Evolutionary conservation across 1,140 invertebrate genomes (phyloP), one percentile per base, ranked within the genome.

Genomic region (Telenomus remus): DNA sequence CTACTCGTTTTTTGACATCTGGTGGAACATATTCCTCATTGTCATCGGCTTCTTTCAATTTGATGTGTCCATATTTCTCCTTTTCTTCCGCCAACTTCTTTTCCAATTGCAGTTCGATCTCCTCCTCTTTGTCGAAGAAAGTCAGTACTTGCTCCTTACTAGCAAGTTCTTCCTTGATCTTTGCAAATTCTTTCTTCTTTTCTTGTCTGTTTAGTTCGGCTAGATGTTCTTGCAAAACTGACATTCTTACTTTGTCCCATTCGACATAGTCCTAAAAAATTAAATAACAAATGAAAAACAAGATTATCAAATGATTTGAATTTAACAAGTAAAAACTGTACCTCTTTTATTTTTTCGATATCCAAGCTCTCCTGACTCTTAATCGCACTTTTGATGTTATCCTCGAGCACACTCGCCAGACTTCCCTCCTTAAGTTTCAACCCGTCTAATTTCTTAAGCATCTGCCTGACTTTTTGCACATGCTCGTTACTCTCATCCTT

Each of bases 111-210:
- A 95, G 83, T 81, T 95, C 93, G 59, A 95, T 91, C 78, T 92
- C 80, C 47, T 94, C 91, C 81, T 94, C 90, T 79, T 93, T 92
- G 49, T 95, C 93, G 86, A 95, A 95, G 89, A 93, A 95, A 88
- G 93, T 95, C 33, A 95, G 85, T 59, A 91, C 89, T 77, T 91
- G 89, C 80, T 94, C 93, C 79, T 89, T 89, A n/a, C 87, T 75
- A 43, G 88, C 48, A 35, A 95, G 80, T 4, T 90, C 83, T 48
- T 89, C 85, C 78, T 93, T 90, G 13, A 92, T 90, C 35, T 89
- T 79, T 72, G 91, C 81, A 49, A 95, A 89, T 50, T 90, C 85
- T 53, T 89, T 78, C 15, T 92, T 82, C 54, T 91, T 88, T 77
- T 89, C 80, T 47, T 86, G 82, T 77, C 81, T 89, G 42, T 91